phyloP scores from a whole-genome alignment of 2,797 vertebrate genomes.

The Danio jaintianensis region DNA sequence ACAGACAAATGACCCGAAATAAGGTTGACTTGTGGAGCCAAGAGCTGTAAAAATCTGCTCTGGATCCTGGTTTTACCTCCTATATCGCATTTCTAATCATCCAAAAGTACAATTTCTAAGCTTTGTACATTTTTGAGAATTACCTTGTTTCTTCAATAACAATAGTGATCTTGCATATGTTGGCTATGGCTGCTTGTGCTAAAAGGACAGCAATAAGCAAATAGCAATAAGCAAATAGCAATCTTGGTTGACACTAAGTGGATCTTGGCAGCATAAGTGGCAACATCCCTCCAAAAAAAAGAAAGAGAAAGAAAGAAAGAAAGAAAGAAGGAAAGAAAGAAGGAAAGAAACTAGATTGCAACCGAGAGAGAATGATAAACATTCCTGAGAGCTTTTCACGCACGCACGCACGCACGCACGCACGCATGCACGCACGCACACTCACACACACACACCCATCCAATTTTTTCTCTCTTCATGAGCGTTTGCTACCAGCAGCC shows the following conservation, averaged over 20 bases:
- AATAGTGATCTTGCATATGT: constrained; percentile 44
- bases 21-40: not conserved
- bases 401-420: too few relatives aligned
- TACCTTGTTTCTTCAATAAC: constrained; percentile 32
- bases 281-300: constrained; percentile 12
- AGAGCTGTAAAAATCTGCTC: not conserved
- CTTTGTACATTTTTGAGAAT: constrained; percentile 38
- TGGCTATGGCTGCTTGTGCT: constrained; percentile 51
- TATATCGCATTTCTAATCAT: constrained; percentile 26
- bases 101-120: constrained; percentile 20
- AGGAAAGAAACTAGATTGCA: constrained; percentile 40
- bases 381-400: constrained; percentile 26
- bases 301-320: not conserved
- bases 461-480: not conserved
- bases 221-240: constrained; percentile 60
- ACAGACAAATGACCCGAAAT: constrained; percentile 29
- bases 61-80: not conserved
- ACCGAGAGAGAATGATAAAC: constrained; percentile 30
- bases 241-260: constrained; percentile 59
- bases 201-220: constrained; percentile 62
- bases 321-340: not conserved
- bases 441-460: not conserved
- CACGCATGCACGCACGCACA: too few relatives aligned
- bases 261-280: constrained; percentile 46
- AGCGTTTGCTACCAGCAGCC: not conserved